Evolutionary conservation across 2,797 vertebrate species (phyloP), one percentile per base, ranked within the genome.

Genomic region (Ceryle rudis): DNA sequence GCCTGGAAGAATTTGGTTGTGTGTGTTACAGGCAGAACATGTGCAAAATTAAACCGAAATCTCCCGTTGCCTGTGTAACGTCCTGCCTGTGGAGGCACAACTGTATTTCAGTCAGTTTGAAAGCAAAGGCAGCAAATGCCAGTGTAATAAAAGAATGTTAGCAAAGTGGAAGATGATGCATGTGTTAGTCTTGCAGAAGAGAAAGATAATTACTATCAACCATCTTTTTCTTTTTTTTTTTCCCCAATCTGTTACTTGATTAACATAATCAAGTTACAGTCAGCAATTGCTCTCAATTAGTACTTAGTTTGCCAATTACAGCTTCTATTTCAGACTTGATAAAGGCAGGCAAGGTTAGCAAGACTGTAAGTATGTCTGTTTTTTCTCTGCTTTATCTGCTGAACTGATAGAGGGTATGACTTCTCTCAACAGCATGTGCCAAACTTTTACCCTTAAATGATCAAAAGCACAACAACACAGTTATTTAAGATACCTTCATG

Each of bases 201-300:
- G 41, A 72, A 61, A 57, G 65, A 73, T 80, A 88, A 86, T 93
- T 73, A 42, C 66, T 79, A 41, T 62, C 51, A 83, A 42, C 47
- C 11, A 31, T n/a, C 5, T 49, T 26, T 17, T 42, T 17, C 19
- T 14, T 7, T 9, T 7, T 2, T 54, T 28, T 28, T 52, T 52
- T 28, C 13, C 8, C 33, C 6, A 9, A 86, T 78, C 39, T 81
- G 42, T 83, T 86, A 41, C 39, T 81, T 78, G 69, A 90, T 83
- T 60, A 86, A 66, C 35, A 46, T 60, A 86, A 95, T 78, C n/a
- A 71, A 90, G 29, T 90, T 90, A 78, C 39, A 93, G 65, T 58
- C 12, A 39, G 35, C 55, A 83, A 4, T 87, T 95, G 54, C 72
- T 95, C 42, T 88, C 80, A 69, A 39, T 93, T 89, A 88, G 22